phyloP scores from a whole-genome alignment of 2,113 vertebrate species.

The Lontra canadensis region DNA sequence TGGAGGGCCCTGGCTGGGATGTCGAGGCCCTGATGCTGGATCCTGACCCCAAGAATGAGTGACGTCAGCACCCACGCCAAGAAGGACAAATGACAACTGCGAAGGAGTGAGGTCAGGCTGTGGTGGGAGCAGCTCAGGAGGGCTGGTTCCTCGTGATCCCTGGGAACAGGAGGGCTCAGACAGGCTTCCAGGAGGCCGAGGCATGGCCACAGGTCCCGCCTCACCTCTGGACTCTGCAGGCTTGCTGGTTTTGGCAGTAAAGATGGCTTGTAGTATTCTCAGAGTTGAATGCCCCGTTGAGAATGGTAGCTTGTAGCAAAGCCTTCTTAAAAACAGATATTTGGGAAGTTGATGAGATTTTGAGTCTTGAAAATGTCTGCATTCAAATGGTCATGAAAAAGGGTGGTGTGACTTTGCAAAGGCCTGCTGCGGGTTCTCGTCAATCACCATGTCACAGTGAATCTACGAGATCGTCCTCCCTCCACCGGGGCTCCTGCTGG shows the following conservation, averaged over 20 bases:
- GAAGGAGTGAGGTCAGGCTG: constrained; percentile 65
- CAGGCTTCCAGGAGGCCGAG: constrained; percentile 78
- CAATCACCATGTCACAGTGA: not conserved
- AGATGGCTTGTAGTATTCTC: constrained; percentile 83
- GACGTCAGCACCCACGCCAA: constrained; percentile 69
- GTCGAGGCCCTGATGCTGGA: constrained; percentile 54
- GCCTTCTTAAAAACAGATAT: constrained; percentile 60
- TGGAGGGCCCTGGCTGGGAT: constrained; percentile 61
- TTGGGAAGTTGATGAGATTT: not conserved
- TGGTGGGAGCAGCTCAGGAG: constrained; percentile 68
- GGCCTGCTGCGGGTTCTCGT: constrained; percentile 16
- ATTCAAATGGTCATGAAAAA: constrained; percentile 64
- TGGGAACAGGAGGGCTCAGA: constrained; percentile 76
- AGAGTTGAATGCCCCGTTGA: constrained; percentile 35
- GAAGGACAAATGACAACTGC: constrained; percentile 74
- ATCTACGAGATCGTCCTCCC: not conserved
- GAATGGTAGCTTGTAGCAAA: constrained; percentile 56
- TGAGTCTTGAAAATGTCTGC: constrained; percentile 39
- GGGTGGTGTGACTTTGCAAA: constrained; percentile 40
- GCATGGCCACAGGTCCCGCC: constrained; percentile 78
- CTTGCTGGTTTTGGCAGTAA: constrained; percentile 84
- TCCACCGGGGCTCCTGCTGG: not conserved
- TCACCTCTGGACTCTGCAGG: constrained; percentile 70
- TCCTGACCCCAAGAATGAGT: constrained; percentile 41
- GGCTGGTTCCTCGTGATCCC: constrained; percentile 51